Conservation (phyloP, 2,113 vertebrate species). For the Butorides virescens region DNA sequence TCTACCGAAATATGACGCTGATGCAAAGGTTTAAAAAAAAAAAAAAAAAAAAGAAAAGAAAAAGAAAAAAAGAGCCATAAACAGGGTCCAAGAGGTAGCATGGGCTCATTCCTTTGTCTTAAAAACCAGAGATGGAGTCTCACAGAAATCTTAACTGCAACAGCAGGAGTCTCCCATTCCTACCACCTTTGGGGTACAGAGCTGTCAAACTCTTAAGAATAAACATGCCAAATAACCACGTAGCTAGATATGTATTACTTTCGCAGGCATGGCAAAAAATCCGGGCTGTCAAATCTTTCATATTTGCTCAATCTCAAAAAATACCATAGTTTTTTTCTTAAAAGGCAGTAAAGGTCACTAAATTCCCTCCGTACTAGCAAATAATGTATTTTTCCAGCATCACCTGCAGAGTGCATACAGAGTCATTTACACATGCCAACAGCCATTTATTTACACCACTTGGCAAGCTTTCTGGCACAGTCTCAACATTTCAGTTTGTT, state of each 20-base stretch:
- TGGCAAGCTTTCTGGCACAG: not conserved
- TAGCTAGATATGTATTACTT: not conserved
- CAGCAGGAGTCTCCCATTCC: not conserved
- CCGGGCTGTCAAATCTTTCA: rapidly evolving
- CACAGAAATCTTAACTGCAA: not conserved
- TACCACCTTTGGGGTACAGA: not conserved
- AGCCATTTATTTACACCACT: not conserved
- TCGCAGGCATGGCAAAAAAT: not conserved
- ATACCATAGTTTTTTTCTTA: not conserved
- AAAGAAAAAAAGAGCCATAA: not conserved
- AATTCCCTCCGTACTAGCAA: not conserved
- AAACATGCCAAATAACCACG: not conserved
- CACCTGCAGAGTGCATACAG: not conserved
- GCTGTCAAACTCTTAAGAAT: not conserved
- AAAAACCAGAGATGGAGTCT: not conserved
- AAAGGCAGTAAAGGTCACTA: not conserved
- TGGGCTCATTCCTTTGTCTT: rapidly evolving
- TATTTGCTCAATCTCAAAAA: not conserved
- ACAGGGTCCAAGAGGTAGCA: not conserved
- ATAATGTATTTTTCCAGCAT: not conserved
- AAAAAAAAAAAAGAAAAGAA: not conserved
- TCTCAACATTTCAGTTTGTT: not conserved
- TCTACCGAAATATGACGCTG: not conserved
- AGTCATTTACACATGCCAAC: not conserved
- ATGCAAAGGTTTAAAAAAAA: not conserved